phyloP scores from a whole-genome alignment of 1,140 invertebrate species.

The Saxidomus purpurata region DNA sequence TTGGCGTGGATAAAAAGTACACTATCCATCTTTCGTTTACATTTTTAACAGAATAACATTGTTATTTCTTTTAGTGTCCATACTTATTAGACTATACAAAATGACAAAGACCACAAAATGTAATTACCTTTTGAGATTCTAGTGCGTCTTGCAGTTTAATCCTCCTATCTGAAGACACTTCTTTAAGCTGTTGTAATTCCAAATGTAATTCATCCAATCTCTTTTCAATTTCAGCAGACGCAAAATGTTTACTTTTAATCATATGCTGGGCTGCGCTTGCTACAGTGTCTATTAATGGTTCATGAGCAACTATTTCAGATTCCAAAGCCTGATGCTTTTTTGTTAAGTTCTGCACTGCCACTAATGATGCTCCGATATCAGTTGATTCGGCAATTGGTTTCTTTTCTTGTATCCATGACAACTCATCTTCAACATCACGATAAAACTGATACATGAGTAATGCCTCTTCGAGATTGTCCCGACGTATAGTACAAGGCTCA shows the following conservation, averaged over 20 bases:
- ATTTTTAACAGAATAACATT: too few species aligned
- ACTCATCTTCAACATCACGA: slow-evolving; percentile 98
- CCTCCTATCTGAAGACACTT: slow-evolving; percentile 92
- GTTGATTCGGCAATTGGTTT: slow-evolving; percentile 98
- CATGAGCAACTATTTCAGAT: slow-evolving; percentile 98
- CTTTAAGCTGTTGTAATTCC: slow-evolving; percentile 93
- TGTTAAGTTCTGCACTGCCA: slow-evolving; percentile 99
- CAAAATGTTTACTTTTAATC: slow-evolving; percentile 97
- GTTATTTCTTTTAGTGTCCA: too few species aligned
- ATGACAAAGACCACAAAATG: too few species aligned
- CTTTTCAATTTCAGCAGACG: slow-evolving; percentile 94
- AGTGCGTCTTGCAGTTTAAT: slow-evolving; percentile 98
- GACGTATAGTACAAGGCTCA: slow-evolving; percentile 85
- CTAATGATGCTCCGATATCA: slow-evolving; percentile 96
- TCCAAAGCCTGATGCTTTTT: slow-evolving; percentile 95
- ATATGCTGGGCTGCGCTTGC: slow-evolving; percentile 95
- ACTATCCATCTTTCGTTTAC: too few species aligned
- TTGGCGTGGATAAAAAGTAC: too few species aligned
- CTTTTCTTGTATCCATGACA: slow-evolving; percentile 99
- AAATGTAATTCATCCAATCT: slow-evolving; percentile 93
- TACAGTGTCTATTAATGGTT: slow-evolving; percentile 95
- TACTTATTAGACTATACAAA: too few species aligned
- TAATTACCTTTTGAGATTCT: slow-evolving; percentile 92
- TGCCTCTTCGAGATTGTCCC: slow-evolving; percentile 94
- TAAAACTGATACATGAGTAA: slow-evolving; percentile 98